Base-by-base conservation (phyloP, 2,888 invertebrate genomes). In the Ectobius pallidus region DNA sequence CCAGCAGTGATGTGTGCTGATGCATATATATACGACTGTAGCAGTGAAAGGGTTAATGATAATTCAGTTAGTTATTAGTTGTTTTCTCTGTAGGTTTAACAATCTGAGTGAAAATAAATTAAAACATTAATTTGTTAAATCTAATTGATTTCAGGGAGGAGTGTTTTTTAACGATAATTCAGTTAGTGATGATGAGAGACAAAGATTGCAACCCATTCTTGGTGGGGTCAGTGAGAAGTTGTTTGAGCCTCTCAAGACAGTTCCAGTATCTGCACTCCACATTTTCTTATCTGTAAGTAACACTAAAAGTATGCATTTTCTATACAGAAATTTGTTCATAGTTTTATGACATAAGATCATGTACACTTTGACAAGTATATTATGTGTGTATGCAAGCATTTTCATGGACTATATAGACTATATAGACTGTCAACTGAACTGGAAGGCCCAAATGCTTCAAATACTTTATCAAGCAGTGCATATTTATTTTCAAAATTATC, bases 111-210 rank as follows among this genome's bases (percentile, higher is more conserved):
- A n/a, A n/a, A n/a, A n/a, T n/a, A n/a, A n/a, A n/a, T n/a, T n/a
- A n/a, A n/a, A n/a, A n/a, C n/a, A n/a, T n/a, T n/a, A n/a, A n/a
- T n/a, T n/a, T n/a, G n/a, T n/a, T n/a, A n/a, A n/a, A n/a, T n/a
- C n/a, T n/a, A n/a, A n/a, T n/a, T n/a, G n/a, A n/a, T n/a, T 46
- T 7, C 20, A 52, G 52, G 52, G 52, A 52, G 52, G 52, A 25
- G 22, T 52, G 20, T 52, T 52, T 52, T 52, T 52, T 25, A 52
- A 25, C 20, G 52, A 52, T 52, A 2, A 6, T 14, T 52, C 52
- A 7, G 1, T 52, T 20, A 52, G 52, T 25, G 52, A 52, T 52
- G 49, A 49, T 49, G 52, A 52, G 9, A 18, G 2, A 0, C 52
- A 52, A 18, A 1, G 14, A 18, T 9, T 52, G 9, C 52, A 25